Percentiles rank a stretch among this genome's conserved stretches.
phyloP scores from a whole-genome alignment of 1,140 invertebrate genomes.

The Leptopilina boulardi region DNA sequence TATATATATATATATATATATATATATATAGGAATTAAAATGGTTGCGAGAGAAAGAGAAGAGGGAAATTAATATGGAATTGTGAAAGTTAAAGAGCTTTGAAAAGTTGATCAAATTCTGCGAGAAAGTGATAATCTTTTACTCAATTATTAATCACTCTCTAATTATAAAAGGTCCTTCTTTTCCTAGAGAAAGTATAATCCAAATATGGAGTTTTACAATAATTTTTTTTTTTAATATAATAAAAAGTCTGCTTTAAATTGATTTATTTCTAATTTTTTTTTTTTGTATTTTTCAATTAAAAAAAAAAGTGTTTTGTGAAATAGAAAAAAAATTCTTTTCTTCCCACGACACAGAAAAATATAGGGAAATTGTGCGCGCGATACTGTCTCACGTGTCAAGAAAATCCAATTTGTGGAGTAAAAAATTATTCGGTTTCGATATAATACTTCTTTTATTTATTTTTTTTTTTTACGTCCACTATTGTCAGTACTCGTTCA shows the following conservation, averaged over 20 bases:
- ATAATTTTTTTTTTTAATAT: too few relatives aligned
- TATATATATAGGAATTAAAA: slow-evolving; percentile 52
- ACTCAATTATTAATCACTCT: slow-evolving; percentile 1
- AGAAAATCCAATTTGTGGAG: slow-evolving; percentile 8
- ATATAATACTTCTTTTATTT: slow-evolving; percentile 41
- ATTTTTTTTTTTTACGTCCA: slow-evolving; percentile 35
- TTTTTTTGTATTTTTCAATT: too few relatives aligned
- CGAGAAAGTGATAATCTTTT: slow-evolving; percentile 4
- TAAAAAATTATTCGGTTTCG: slow-evolving; percentile 29
- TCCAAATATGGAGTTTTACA: too few relatives aligned
- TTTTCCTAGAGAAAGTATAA: neutral
- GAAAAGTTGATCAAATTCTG: slow-evolving; percentile 22
- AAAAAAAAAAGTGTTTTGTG: too few relatives aligned
- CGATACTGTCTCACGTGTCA: neutral
- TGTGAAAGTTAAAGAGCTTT: neutral
- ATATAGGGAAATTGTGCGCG: neutral
- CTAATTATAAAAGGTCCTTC: neutral
- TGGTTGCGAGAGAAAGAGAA: slow-evolving; percentile 37
- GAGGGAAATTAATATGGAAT: neutral
- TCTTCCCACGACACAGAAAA: too few relatives aligned
- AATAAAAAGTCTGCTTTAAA: too few relatives aligned
- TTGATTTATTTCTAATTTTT: too few relatives aligned
- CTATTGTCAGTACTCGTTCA: slow-evolving; percentile 40
- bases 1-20: too few relatives aligned
- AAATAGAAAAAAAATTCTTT: too few relatives aligned